phyloP scores from a whole-genome alignment of 2,888 invertebrate species.

The Junonia oenone region DNA sequence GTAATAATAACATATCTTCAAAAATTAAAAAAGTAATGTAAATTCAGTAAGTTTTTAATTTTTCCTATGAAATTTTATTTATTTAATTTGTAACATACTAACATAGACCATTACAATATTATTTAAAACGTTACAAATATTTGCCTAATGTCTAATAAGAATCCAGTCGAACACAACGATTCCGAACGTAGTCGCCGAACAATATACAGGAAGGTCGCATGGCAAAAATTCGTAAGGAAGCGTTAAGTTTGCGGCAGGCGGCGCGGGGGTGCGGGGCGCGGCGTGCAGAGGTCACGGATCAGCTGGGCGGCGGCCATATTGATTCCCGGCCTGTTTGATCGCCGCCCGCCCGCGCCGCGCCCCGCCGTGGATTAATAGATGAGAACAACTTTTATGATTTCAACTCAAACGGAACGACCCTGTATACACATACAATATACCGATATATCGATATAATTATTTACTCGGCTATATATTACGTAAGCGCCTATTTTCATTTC shows the following conservation, averaged over 20 bases:
- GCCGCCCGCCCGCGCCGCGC: conserved; percentile 62
- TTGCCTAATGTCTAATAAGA: too few relatives aligned
- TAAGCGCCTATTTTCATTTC: not conserved
- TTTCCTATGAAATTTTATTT: too few relatives aligned
- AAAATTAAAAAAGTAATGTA: too few relatives aligned
- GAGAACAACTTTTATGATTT: conserved; percentile 79
- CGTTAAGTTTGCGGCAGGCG: conserved; percentile 52
- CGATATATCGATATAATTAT: conserved; percentile 8
- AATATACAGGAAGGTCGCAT: conserved; percentile 30
- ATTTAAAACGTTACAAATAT: too few relatives aligned
- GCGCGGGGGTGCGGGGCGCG: conserved; percentile 40
- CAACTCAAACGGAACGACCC: conserved; percentile 61
- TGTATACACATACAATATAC: conserved; percentile 24
- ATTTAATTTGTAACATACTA: too few relatives aligned
- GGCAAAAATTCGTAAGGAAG: conserved; percentile 55
- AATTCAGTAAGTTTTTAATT: too few relatives aligned
- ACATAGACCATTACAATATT: too few relatives aligned
- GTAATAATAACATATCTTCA: too few relatives aligned
- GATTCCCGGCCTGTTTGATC: conserved; percentile 78
- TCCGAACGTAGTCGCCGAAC: conserved; percentile 19
- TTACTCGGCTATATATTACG: not conserved
- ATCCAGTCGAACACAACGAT: conserved; percentile 18
- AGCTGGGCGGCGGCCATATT: conserved; percentile 79
- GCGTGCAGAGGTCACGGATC: conserved; percentile 74
- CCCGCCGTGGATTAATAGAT: conserved; percentile 68